A percentile compares a stretch with the other conserved stretches of the same genome.
Evolutionary conservation across 2,113 vertebrate species (phyloP).

Genomic region (Ochotona curzoniae): DNA sequence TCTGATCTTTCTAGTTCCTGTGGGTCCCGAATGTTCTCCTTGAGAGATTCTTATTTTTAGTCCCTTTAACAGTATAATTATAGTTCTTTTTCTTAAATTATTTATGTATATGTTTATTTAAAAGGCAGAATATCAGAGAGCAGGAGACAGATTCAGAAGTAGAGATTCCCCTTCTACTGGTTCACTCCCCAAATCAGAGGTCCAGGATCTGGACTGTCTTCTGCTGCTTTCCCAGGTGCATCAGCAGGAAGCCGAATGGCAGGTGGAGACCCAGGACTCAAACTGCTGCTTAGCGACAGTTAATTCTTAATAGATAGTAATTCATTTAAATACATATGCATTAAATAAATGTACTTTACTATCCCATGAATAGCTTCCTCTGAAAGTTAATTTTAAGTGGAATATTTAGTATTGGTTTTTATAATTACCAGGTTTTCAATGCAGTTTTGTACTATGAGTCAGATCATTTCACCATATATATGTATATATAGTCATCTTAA

Average conservation of each 20-base stretch:
- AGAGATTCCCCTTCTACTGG: too few species aligned
- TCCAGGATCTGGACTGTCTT: too few species aligned
- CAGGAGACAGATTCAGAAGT: too few species aligned
- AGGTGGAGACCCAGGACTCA: too few species aligned
- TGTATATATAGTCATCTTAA: slow-evolving; percentile 5
- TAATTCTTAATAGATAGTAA: not conserved
- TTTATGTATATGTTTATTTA: too few species aligned
- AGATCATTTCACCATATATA: not conserved
- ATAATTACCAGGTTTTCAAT: slow-evolving; percentile 24
- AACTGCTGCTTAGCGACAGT: too few species aligned
- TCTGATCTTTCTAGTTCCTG: not conserved
- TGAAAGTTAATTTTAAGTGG: slow-evolving; percentile 13
- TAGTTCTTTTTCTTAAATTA: not conserved
- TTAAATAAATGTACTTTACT: not conserved
- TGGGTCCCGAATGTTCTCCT: not conserved
- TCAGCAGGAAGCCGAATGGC: too few species aligned
- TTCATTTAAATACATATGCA: not conserved
- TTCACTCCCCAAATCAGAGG: too few species aligned
- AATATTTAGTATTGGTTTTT: slow-evolving; percentile 16
- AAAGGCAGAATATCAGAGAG: too few species aligned
- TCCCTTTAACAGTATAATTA: not conserved
- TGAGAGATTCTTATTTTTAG: not conserved
- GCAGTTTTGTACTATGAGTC: not conserved
- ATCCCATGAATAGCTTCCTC: slow-evolving; percentile 28
- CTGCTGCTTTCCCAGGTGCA: too few species aligned